These are phyloP conservation scores for Brenthis ino DNA, from an alignment of 2,888 invertebrate genomes.

Conservation along the genomic window DNA sequence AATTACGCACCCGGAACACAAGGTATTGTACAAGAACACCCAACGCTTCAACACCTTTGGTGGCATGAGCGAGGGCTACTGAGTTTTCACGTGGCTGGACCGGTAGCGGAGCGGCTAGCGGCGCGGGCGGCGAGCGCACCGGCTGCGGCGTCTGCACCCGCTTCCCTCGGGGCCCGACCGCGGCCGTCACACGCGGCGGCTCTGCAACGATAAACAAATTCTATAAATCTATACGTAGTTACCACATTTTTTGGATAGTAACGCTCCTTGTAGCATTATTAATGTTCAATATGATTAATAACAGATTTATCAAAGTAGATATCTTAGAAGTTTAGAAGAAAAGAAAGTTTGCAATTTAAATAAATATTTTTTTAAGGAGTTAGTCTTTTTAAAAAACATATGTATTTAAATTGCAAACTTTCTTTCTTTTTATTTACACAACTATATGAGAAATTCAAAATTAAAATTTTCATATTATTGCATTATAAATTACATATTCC, in stretches of 20 bases:
- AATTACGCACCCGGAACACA: constrained; percentile 86
- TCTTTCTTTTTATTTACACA: too few species aligned
- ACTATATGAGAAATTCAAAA: neutral
- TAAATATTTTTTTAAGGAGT: too few species aligned
- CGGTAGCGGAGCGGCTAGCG: constrained; percentile 50
- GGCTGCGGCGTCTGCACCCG: constrained; percentile 70
- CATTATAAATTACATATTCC: neutral
- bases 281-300: too few species aligned
- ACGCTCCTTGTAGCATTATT: too few species aligned
- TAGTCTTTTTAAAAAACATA: too few species aligned
- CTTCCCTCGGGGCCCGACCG: constrained; percentile 72
- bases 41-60: constrained; percentile 90
- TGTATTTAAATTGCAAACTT: too few species aligned
- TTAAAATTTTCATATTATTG: neutral
- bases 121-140: constrained; percentile 53
- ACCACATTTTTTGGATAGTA: too few species aligned
- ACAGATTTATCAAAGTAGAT: too few species aligned
- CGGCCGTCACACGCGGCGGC: constrained; percentile 70
- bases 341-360: too few species aligned
- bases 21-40: constrained; percentile 93
- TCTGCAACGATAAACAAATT: constrained; percentile 50
- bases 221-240: too few species aligned
- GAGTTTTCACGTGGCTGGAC: constrained; percentile 58
- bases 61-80: constrained; percentile 74
- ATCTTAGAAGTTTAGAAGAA: too few species aligned